Percentiles rank a stretch among this genome's conserved stretches.
Evolutionary conservation across 2,797 vertebrate genomes (phyloP).

Genomic region (Psittacula echo): DNA sequence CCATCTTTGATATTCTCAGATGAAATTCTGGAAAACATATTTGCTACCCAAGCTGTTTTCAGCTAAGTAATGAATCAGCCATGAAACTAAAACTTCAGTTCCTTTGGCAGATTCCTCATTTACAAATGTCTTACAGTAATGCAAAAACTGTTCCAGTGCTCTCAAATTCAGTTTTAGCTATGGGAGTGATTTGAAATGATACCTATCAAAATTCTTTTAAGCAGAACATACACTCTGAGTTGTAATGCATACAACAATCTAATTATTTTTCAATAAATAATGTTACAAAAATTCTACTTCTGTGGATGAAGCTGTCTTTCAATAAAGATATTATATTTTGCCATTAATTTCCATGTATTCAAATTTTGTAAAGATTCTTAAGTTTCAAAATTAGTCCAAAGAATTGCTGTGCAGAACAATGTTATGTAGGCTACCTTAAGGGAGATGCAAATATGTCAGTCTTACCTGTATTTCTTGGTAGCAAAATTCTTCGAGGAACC

Average conservation of each 20-base stretch:
- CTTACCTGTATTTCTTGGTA: neutral
- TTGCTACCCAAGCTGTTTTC: constrained; percentile 28
- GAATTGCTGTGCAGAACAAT: neutral
- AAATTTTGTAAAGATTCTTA: neutral
- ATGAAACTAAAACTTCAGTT: constrained; percentile 15
- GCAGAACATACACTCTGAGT: neutral
- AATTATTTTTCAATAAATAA: neutral
- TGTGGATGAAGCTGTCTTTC: neutral
- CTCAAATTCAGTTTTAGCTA: constrained; percentile 4
- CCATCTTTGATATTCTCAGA: neutral
- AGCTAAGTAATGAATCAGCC: constrained; percentile 25
- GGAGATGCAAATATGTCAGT: neutral
- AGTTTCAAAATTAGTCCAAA: neutral
- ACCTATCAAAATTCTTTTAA: neutral
- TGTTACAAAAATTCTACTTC: neutral
- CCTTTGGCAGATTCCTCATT: constrained; percentile 30
- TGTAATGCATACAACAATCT: neutral
- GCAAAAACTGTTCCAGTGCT: constrained; percentile 12
- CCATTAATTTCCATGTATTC: neutral
- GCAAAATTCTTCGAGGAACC: neutral
- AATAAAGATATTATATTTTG: neutral
- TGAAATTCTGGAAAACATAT: constrained; percentile 21
- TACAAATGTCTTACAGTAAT: neutral
- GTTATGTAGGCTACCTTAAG: neutral
- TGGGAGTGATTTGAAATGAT: neutral